Base-by-base conservation (phyloP, 2,797 vertebrate genomes). In the Epinephelus coioides region DNA sequence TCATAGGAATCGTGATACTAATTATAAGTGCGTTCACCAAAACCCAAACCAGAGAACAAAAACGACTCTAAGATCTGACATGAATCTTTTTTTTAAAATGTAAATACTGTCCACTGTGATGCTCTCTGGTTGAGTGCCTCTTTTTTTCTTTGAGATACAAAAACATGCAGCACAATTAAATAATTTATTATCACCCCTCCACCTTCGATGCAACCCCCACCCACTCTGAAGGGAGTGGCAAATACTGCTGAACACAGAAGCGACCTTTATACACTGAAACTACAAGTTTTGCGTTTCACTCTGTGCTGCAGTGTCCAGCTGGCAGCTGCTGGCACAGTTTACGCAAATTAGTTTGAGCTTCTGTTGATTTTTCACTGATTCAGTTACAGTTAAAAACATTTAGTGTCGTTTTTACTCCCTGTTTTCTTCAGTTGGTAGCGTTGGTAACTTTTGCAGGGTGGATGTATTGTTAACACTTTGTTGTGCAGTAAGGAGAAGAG, bases 191-290 rank as follows among this genome's bases (percentile, higher is more conserved):
- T 46, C 27, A 27, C 23, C 43, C 47, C 27, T 38, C 60, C 51
- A 77, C 15, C 80, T 68, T 62, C 15, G 1, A 7, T 55, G 25
- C 6, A 71, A 23, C 81, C 75, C 71, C 86, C 84, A 17, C 78
- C 82, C 72, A 10, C 74, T 56, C n/a, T 17, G 70, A 75, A 75
- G 71, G 81, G 83, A 84, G 81, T 55, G 73, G 78, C 63, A 77
- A 57, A 70, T 23, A 11, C 75, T 72, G 40, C 59, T 23, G 46
- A 73, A 69, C 80, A 46, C 55, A 60, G 46, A 30, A 56, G n/a
- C n/a, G 60, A 21, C 57, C 23, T 46, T 34, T 6, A 27, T 12
- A 21, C 50, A 38, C 3, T 51, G 53, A 70, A 65, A 77, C 53
- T 43, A 61, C 9, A 67, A 69, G 65, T 70, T 53, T 9, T 54